Base-by-base conservation (phyloP, 2,888 invertebrate species). In the Pemphredon lugubris region DNA sequence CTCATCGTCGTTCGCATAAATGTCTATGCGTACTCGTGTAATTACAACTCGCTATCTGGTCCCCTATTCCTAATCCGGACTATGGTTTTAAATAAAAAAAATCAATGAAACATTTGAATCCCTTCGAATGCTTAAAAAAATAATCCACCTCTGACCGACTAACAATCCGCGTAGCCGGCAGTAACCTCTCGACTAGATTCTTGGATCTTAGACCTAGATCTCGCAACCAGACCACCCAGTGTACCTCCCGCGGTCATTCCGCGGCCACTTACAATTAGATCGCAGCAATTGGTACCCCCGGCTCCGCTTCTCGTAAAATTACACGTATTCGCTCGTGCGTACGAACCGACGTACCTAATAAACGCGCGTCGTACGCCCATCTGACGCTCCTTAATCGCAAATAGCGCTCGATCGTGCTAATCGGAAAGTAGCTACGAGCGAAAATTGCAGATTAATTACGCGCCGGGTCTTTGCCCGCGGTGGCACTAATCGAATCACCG, bases 211-310 rank as follows among this genome's bases (percentile, higher is more conserved):
- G 75, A 67, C 64, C 59, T 75, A 73, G 66, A 75, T 75, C 63
- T 70, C 59, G 18, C 26, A 55, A 50, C 55, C 53, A 59, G 83
- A 81, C 83, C 84, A 84, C 83, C 84, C 84, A 76, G 65, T 59
- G 64, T 64, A 76, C 59, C 69, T 67, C 69, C 73, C 65, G 75
- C 75, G 76, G 72, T 73, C 69, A 68, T 72, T 64, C 58, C 18
- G 44, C 67, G 50, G 68, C 51, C 55, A 63, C 72, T 73, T 73
- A 68, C 55, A 63, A 70, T 73, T 73, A 68, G 70, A 79, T 79
- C 73, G 63, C 75, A 13, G 75, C 83, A 80, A 85, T 85, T 83
- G 84, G 67, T 73, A 65, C 71, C 67, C 57, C 54, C n/a, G 68
- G 57, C 26, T 71, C 37, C 40, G 71, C 42, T 51, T 26, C 58